Evolutionary conservation across 1,140 invertebrate genomes (phyloP), one percentile per base, ranked within the genome.

Genomic region (Cydia strobilella): DNA sequence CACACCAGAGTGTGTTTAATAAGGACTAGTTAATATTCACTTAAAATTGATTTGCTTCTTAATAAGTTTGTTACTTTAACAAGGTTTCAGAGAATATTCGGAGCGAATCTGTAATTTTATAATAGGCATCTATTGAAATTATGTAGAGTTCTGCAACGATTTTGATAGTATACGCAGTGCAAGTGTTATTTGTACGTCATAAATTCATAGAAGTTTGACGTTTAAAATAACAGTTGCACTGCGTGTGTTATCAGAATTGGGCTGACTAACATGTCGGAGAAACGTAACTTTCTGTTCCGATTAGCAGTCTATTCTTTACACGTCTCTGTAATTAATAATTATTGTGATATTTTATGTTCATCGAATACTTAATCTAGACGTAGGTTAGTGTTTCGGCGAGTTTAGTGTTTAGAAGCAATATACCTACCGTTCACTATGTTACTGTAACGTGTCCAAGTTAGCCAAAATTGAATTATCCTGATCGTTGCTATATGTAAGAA

Each of bases 401-500:
- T 85, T 86, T 86, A 86, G 86, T 78, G 75, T 89, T 85, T 89
- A 90, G 87, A 84, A 75, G 84, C 84, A 77, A 81, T 86, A 77
- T 84, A 83, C 77, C 72, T 84, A 84, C 77, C 72, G 74, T 83
- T 76, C 77, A 77, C 62, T 84, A 85, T 79, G 87, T 86, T 81
- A 82, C 83, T 85, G 78, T 83, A 83, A 83, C 74, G 77, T 81
- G 82, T 74, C 20, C 63, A 78, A 77, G 76, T 82, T 89, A 90
- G 86, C 81, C 72, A 79, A 84, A 84, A 59, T 59, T 20, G 18
- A 59, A 23, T 79, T 84, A 83, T 82, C 81, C 79, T 84, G 71
- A 83, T 84, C 89, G 89, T 90, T 92, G 86, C 87, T 90, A 86
- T 87, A 85, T 90, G 85, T 91, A 88, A 86, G 82, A 88, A 92